Base-by-base conservation (phyloP, 92 coral and sea anemone species). In the Galaxea fascicularis region DNA sequence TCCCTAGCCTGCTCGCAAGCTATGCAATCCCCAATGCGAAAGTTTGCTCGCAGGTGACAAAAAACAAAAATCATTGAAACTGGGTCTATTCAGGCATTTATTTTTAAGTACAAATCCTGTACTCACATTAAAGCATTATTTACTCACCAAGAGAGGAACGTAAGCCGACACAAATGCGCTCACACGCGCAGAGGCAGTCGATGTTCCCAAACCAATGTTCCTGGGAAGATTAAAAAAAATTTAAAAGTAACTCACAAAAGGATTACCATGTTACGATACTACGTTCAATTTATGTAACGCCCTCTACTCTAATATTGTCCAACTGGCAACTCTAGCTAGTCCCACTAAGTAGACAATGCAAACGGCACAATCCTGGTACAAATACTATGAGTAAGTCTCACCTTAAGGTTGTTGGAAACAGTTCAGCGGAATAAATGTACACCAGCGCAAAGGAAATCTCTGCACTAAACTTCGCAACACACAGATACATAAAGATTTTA, bases 361-460 rank as follows among this genome's bases (percentile, higher is more conserved):
- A 35, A 6, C 2, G 41, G 41, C 2, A 35, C 2, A 35, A 2
- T 35, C 41, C 41, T 35, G n/a, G 41, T 35, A 35, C 41, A 35
- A 35, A 6, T 35, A 35, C 6, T 6, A 6, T 35, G 3, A 35
- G 41, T 6, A 6, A 35, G 6, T 51, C 17, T 65, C 56, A 82
- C 86, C 86, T 69, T 25, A 82, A 56, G 10, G 78, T 59, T 70
- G 86, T 82, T 5, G 86, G 86, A 71, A 82, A 82, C 77, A 82
- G 69, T 54, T 82, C 86, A 16, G 76, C 86, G 25, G 86, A 56
- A 35, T 53, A 82, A 70, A 82, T 56, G 10, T 82, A 70, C 53
- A 71, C 77, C 58, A 72, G 10, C 0, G 64, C 17, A 24, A 82
- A 82, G 30, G 86, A 78, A 6, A 53, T 28, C 16, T 13, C 59